phyloP scores from a whole-genome alignment of 1,140 invertebrate genomes.

The Amyelois transitella region DNA sequence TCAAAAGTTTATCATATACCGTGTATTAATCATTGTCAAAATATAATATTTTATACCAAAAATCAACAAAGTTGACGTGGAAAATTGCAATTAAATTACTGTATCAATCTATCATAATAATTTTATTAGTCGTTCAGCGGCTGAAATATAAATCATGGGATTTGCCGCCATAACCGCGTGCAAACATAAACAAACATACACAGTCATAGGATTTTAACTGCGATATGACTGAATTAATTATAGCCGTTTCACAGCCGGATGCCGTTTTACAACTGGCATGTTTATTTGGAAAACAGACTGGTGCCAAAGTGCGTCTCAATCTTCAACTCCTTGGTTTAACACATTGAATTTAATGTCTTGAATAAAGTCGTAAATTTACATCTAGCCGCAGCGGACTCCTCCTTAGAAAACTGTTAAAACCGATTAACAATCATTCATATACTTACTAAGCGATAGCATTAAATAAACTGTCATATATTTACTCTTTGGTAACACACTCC shows the following conservation, averaged over 20 bases:
- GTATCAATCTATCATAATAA: slow-evolving; percentile 1
- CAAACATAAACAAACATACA: neutral
- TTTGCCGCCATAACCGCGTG: slow-evolving; percentile 2
- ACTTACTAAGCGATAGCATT: no score
- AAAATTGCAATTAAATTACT: neutral
- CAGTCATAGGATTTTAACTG: slow-evolving; percentile 19
- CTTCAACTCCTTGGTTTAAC: neutral
- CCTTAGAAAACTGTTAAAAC: no score
- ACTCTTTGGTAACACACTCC: no score
- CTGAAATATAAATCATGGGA: slow-evolving; percentile 1
- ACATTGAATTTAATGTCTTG: neutral
- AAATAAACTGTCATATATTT: no score
- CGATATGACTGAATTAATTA: slow-evolving; percentile 30
- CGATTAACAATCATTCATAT: no score
- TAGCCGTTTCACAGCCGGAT: slow-evolving; percentile 30
- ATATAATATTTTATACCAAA: neutral
- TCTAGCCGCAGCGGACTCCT: no score
- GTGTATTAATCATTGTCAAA: neutral
- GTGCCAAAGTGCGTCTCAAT: slow-evolving; percentile 10
- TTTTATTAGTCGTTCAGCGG: neutral
- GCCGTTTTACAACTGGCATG: slow-evolving; percentile 23
- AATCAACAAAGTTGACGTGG: neutral
- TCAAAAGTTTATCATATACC: neutral
- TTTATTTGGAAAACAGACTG: slow-evolving; percentile 34
- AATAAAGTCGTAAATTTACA: neutral